These are phyloP conservation scores for Phrynocephalus forsythii DNA, from an alignment of 2,797 vertebrate species.

Conservation along the genomic window DNA sequence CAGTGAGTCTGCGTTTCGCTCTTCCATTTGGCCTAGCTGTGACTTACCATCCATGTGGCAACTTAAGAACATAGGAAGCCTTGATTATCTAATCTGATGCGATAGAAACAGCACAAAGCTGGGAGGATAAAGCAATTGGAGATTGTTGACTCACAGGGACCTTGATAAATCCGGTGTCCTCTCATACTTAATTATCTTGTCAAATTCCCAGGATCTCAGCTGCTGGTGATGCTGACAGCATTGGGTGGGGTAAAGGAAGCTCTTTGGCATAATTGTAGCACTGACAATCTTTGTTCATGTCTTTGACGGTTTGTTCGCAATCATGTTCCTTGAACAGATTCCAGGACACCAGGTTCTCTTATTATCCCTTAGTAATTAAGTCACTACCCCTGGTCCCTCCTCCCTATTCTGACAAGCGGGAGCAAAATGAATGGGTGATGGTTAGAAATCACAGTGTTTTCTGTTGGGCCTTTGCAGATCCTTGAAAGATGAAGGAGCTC, in stretches of 20 bases:
- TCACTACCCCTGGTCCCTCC: neutral
- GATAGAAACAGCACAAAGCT: conserved; percentile 72
- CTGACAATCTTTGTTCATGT: conserved; percentile 39
- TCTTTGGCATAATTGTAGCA: conserved; percentile 61
- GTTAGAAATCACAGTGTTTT: neutral
- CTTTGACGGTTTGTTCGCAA: neutral
- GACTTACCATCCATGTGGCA: conserved; percentile 67
- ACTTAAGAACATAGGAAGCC: conserved; percentile 64
- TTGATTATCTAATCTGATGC: conserved; percentile 77
- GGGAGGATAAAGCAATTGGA: conserved; percentile 74
- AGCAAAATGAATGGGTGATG: neutral
- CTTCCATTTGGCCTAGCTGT: conserved; percentile 67
- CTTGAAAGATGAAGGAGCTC: neutral
- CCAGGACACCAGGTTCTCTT: neutral
- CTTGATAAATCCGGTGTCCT: conserved; percentile 75
- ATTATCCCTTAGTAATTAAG: conserved; percentile 3
- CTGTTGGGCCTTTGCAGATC: neutral
- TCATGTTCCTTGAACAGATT: neutral
- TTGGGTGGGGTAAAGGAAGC: neutral
- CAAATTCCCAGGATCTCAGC: conserved; percentile 65
- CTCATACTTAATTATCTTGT: conserved; percentile 79
- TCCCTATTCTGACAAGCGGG: neutral
- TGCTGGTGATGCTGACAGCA: conserved; percentile 60
- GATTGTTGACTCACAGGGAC: conserved; percentile 75
- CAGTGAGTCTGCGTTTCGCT: conserved; percentile 45